Percentiles rank a stretch among this genome's conserved stretches.
Conservation (phyloP, 2,888 invertebrate species). For the Agrochola macilenta region DNA sequence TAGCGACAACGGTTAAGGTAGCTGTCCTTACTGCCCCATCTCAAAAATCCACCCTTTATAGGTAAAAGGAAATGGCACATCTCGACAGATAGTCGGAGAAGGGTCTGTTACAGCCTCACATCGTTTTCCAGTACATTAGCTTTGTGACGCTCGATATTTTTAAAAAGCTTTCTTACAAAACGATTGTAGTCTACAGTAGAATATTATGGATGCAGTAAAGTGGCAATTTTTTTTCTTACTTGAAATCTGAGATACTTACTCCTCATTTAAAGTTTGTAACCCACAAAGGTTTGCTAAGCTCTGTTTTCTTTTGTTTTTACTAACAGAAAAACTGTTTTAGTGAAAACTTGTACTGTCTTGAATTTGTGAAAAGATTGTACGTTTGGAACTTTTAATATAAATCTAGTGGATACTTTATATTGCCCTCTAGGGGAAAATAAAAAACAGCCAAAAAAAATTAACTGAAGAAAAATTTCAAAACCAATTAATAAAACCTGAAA, state of each 20-base stretch:
- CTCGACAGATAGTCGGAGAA: slow-evolving; percentile 18
- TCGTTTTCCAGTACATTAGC: slow-evolving; percentile 45
- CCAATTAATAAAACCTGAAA: background rate
- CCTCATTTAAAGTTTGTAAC: slow-evolving; percentile 21
- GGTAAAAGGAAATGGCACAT: slow-evolving; percentile 32
- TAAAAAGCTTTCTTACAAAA: background rate
- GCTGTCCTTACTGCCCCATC: too few relatives aligned
- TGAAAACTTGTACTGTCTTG: slow-evolving; percentile 1
- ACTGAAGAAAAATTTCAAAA: background rate
- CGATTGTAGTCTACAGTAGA: slow-evolving; percentile 5
- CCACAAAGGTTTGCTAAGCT: slow-evolving; percentile 18
- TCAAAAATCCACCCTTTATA: too few relatives aligned
- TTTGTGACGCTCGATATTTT: slow-evolving; percentile 25
- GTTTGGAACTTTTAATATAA: background rate
- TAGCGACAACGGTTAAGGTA: too few relatives aligned
- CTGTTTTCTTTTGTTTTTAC: slow-evolving; percentile 1
- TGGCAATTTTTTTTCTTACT: background rate
- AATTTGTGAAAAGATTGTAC: background rate
- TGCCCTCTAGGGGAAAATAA: background rate
- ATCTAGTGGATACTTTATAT: background rate
- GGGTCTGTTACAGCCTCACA: slow-evolving; percentile 13
- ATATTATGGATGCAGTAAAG: background rate
- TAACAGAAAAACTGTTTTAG: slow-evolving; percentile 8
- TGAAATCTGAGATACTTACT: background rate
- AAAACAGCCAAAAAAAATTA: too few relatives aligned